These are phyloP conservation scores for Eumaeus atala DNA, from an alignment of 1,140 invertebrate species.

Conservation along the genomic window DNA sequence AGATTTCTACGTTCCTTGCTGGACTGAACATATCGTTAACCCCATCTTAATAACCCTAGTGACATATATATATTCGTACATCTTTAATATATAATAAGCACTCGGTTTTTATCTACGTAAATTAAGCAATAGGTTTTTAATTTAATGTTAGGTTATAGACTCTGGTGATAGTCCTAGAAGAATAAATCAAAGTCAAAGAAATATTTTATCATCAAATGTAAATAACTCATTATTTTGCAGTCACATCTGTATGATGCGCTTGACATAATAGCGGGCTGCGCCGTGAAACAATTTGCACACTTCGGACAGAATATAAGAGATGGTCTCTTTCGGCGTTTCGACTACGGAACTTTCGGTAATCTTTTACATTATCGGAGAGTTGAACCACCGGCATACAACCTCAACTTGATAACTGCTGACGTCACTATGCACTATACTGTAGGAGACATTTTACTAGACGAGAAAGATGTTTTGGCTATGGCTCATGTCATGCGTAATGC, in stretches of 20 bases:
- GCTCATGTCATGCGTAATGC: conserved; percentile 40
- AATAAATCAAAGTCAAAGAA: too few relatives aligned
- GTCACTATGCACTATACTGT: conserved; percentile 54
- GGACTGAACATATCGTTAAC: too few relatives aligned
- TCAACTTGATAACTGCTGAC: conserved; percentile 35
- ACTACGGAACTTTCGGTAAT: conserved; percentile 34
- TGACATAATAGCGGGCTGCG: conserved; percentile 32
- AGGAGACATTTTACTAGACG: conserved; percentile 40
- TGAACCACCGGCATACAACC: conserved; percentile 38
- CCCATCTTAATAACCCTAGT: too few relatives aligned
- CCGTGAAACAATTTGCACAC: conserved; percentile 52
- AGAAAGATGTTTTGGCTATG: conserved; percentile 53
- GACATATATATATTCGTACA: too few relatives aligned
- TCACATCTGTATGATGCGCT: not conserved
- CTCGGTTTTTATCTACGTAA: too few relatives aligned
- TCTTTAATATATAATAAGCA: too few relatives aligned
- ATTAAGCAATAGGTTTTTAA: too few relatives aligned
- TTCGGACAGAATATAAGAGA: conserved; percentile 55
- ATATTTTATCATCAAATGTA: not conserved
- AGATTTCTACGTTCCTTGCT: too few relatives aligned
- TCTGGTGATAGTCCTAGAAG: too few relatives aligned
- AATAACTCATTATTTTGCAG: conserved; percentile 11
- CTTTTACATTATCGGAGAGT: conserved; percentile 31
- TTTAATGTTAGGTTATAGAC: too few relatives aligned
- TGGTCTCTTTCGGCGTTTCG: conserved; percentile 41